phyloP scores from a whole-genome alignment of 2,888 invertebrate genomes.

The Monopis laevigella region DNA sequence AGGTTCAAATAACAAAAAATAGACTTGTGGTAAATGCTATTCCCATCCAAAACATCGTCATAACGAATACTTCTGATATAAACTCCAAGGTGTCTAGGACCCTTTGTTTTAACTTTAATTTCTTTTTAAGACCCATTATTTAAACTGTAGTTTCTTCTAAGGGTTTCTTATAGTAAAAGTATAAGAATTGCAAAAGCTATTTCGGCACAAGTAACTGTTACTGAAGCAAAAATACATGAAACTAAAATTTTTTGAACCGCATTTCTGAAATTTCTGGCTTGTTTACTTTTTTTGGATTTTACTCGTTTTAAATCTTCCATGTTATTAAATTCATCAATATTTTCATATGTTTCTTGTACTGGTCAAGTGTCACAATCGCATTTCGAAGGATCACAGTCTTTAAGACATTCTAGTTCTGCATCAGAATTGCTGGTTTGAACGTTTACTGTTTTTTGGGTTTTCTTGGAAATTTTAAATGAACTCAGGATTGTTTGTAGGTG shows the following conservation, averaged over 20 bases:
- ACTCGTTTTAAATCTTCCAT: neutral
- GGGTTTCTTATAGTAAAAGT: conserved; percentile 23
- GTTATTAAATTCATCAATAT: neutral
- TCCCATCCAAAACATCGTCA: conserved; percentile 4
- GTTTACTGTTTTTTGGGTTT: neutral
- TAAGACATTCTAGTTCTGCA: neutral
- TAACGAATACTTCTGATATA: conserved; percentile 23
- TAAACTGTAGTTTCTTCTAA: neutral
- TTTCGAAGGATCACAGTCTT: neutral
- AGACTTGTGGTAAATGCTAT: neutral
- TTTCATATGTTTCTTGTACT: no score
- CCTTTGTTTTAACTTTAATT: conserved; percentile 20
- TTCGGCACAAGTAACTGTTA: conserved; percentile 41
- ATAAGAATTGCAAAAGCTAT: conserved; percentile 33
- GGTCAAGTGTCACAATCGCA: conserved; percentile 2
- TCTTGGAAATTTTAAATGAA: conserved; percentile 28
- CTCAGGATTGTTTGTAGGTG: conserved; percentile 31
- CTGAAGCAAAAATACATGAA: conserved; percentile 26
- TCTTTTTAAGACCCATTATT: conserved; percentile 1
- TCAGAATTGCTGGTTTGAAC: conserved; percentile 2
- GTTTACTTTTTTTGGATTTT: neutral
- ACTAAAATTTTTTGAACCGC: neutral
- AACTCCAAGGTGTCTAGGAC: conserved; percentile 23
- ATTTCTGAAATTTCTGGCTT: neutral
- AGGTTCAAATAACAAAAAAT: no score